These are phyloP conservation scores for Callocephalon fimbriatum DNA, from an alignment of 2,113 vertebrate species.

Conservation along the genomic window DNA sequence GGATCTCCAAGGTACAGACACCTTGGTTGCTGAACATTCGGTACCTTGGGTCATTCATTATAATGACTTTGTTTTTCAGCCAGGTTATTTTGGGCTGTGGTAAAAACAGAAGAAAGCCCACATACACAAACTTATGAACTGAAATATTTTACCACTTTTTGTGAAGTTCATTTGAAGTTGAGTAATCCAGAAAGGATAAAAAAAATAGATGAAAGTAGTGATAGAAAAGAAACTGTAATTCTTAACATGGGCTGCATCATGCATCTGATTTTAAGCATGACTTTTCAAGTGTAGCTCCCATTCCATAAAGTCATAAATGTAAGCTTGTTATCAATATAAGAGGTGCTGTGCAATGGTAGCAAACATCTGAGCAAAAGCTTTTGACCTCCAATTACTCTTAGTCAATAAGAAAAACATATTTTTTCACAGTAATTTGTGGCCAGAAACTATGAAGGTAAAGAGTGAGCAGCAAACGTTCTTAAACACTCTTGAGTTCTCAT, in stretches of 20 bases:
- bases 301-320: neutral
- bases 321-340: neutral
- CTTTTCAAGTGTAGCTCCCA: neutral
- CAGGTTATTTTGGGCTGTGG: slow-evolving; percentile 94
- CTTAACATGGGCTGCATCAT: neutral
- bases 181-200: neutral
- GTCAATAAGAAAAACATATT: neutral
- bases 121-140: neutral
- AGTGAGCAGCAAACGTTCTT: neutral
- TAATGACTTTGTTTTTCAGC: slow-evolving; percentile 96
- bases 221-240: neutral
- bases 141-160: neutral
- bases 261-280: neutral
- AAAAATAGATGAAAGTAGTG: neutral
- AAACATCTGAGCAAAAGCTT: neutral
- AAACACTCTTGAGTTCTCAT: neutral
- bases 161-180: neutral
- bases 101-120: neutral
- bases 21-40: slow-evolving; percentile 98
- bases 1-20: slow-evolving; percentile 95
- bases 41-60: slow-evolving; percentile 92
- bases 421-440: neutral
- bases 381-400: neutral
- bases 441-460: neutral
- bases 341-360: neutral